Base-by-base conservation (phyloP, 2,113 vertebrate species). In the Syngnathus floridae region DNA sequence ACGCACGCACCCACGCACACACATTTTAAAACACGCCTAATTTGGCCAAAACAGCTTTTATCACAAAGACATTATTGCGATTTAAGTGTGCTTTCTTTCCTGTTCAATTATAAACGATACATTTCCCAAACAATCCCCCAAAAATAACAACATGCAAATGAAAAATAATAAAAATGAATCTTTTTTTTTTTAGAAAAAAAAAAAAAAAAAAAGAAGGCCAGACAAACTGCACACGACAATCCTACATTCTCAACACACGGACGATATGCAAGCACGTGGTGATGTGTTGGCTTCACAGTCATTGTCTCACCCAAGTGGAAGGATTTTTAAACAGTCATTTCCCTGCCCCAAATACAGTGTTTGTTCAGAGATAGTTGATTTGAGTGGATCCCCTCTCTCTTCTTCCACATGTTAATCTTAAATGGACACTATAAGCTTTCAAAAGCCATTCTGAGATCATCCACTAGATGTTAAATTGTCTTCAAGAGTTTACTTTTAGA, bases 31-130 rank as follows among this genome's bases (percentile, higher is more conserved):
- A 61, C 38, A 45, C 59, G 7, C n/a, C 59, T 26, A 43, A 61
- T 61, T 45, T 61, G 59, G 59, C 40, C 40, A 41, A 61, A 41
- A 61, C 40, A 43, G 40, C 59, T 61, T 40, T 40, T 60, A 61
- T 88, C 87, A 90, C 85, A 80, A 87, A 91, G 86, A 90, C 85
- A 73, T 92, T 91, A 92, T 92, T 92, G 91, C 90, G 76, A 89
- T 90, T 88, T 91, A 91, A 91, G 90, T 92, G 91, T 92, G 91
- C 91, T 92, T 92, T 89, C 74, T 85, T 86, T 89, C 69, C 60
- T 74, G 82, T 86, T 83, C 82, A 87, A 79, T 84, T 78, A 83
- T 82, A 74, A 80, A 65, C 26, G 26, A 31, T 31, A 31, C 76
- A 64, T 80, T 81, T 82, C 17, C 46, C 63, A 83, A 87, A 84